phyloP scores from a whole-genome alignment of 2,113 vertebrate species.

The Ramphastos sulfuratus region DNA sequence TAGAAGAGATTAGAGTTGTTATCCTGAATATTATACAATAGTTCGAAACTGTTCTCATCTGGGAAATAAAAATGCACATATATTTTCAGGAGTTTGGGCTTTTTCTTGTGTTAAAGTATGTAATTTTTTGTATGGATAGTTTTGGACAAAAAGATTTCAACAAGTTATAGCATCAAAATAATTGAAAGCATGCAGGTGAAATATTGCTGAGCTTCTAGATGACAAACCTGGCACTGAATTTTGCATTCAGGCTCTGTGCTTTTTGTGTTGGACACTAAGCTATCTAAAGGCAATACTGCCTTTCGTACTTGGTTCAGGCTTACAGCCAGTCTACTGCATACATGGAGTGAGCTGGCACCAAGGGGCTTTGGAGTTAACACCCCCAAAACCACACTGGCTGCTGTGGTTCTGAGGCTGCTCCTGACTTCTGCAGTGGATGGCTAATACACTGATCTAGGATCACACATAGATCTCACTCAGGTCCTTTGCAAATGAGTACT shows the following conservation, averaged over 20 bases:
- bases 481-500: neutral
- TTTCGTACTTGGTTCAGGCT: neutral
- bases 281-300: neutral
- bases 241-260: neutral
- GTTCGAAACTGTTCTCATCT: neutral
- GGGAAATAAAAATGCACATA: neutral
- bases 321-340: neutral
- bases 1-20: slow-evolving; percentile 5
- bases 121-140: neutral
- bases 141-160: neutral
- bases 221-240: neutral
- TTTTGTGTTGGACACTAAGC: neutral
- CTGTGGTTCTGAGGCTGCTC: neutral
- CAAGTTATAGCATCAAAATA: neutral
- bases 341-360: neutral
- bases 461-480: neutral
- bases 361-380: neutral
- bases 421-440: neutral
- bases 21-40: neutral
- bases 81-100: neutral
- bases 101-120: neutral
- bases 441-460: neutral
- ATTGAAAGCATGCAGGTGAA: neutral
- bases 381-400: neutral
- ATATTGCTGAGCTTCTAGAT: neutral